These are phyloP conservation scores for Catocala sponsa DNA, from an alignment of 2,888 invertebrate species.

Conservation along the genomic window DNA sequence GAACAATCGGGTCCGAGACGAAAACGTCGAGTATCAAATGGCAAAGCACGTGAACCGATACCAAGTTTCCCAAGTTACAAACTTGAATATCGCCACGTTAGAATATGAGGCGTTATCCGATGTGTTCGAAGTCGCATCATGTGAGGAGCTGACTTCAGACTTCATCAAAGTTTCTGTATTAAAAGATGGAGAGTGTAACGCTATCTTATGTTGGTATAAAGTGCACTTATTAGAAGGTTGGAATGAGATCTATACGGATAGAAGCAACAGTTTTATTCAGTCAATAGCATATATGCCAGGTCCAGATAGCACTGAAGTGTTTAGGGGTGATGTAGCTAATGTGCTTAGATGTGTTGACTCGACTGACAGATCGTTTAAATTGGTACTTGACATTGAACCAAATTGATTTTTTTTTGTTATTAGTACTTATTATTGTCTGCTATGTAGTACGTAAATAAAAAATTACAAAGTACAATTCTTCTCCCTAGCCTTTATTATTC, in stretches of 20 bases:
- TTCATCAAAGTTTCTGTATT: conserved; percentile 14
- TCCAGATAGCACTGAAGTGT: conserved; percentile 15
- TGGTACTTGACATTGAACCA: too few relatives aligned
- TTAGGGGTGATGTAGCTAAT: conserved; percentile 23
- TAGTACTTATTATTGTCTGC: too few relatives aligned
- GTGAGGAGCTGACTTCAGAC: conserved; percentile 9
- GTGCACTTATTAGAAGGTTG: conserved; percentile 33
- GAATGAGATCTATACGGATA: conserved; percentile 28
- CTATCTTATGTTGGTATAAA: conserved; percentile 44
- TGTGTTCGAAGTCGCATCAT: conserved; percentile 23
- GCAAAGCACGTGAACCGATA: conserved; percentile 30
- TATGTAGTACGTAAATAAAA: too few relatives aligned
- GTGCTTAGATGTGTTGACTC: conserved; percentile 16
- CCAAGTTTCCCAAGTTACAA: conserved; percentile 21
- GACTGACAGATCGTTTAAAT: too few relatives aligned
- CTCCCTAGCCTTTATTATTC: too few relatives aligned
- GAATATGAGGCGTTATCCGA: conserved; percentile 27
- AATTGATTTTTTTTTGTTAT: too few relatives aligned
- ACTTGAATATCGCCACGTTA: conserved; percentile 21
- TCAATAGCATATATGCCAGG: conserved; percentile 30
- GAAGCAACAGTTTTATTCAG: conserved; percentile 36
- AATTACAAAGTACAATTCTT: too few relatives aligned
- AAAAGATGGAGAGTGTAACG: conserved; percentile 31
- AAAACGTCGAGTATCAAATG: conserved; percentile 24
- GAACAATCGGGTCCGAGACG: conserved; percentile 30